These are phyloP conservation scores for Dryadula phaetusa DNA, from an alignment of 2,888 invertebrate species.

Conservation along the genomic window DNA sequence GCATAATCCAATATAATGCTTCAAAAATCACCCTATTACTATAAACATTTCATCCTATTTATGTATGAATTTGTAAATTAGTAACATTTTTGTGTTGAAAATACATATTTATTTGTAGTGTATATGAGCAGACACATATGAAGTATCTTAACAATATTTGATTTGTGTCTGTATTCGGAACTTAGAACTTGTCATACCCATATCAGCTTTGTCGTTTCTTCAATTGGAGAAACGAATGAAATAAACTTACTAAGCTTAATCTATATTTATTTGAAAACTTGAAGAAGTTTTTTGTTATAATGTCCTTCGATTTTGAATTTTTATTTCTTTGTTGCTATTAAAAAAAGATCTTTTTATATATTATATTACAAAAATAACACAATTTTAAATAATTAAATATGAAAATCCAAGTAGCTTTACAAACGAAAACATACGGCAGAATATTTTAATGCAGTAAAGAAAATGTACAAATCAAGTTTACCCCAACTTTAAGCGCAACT, in stretches of 20 bases:
- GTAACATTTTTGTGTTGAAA: neutral
- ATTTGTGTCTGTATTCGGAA: slow-evolving; percentile 33
- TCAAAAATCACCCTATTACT: too few relatives aligned
- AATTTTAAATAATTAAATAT: neutral
- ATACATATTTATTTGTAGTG: neutral
- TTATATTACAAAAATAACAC: neutral
- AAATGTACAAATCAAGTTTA: slow-evolving; percentile 20
- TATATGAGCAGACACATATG: neutral
- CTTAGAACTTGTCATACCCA: slow-evolving; percentile 60
- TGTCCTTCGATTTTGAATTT: too few relatives aligned
- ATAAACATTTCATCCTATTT: neutral
- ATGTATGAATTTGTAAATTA: neutral
- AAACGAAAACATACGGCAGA: neutral
- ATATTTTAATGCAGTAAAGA: slow-evolving; percentile 18
- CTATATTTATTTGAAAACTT: neutral
- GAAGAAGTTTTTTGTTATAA: neutral
- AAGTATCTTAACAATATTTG: slow-evolving; percentile 15
- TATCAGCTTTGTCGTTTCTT: slow-evolving; percentile 50
- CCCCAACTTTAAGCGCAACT: slow-evolving; percentile 1
- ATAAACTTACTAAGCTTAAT: slow-evolving; percentile 12
- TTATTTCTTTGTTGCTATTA: too few relatives aligned
- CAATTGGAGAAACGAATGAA: slow-evolving; percentile 39
- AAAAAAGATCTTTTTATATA: too few relatives aligned
- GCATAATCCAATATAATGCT: too few relatives aligned
- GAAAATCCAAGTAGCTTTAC: neutral